These are phyloP conservation scores for Psilopsiagon aymara DNA, from an alignment of 2,113 vertebrate genomes.

Conservation along the genomic window DNA sequence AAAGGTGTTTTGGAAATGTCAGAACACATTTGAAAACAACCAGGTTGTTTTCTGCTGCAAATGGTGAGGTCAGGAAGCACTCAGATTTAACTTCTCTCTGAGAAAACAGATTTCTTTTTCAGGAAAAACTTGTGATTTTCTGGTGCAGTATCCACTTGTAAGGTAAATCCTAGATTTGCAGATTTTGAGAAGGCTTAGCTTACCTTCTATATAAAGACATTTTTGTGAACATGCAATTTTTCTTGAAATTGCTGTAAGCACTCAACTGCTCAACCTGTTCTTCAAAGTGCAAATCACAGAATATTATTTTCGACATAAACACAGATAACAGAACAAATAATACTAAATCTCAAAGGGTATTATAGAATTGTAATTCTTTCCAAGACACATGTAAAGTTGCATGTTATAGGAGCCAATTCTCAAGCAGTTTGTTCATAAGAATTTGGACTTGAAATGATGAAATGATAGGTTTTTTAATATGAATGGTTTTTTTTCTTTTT, in stretches of 20 bases:
- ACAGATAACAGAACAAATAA: conserved; percentile 57
- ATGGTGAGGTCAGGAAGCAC: neutral
- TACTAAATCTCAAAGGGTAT: conserved; percentile 49
- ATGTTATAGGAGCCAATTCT: conserved; percentile 36
- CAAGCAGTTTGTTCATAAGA: conserved; percentile 49
- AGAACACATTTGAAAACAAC: neutral
- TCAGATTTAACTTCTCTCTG: neutral
- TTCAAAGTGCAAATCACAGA: conserved; percentile 32
- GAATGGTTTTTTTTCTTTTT: conserved; percentile 62
- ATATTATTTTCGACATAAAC: conserved; percentile 57
- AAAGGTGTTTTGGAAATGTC: neutral
- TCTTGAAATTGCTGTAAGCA: conserved; percentile 50
- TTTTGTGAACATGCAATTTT: conserved; percentile 48
- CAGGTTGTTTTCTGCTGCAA: neutral
- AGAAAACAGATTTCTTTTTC: neutral
- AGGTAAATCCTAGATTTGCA: neutral
- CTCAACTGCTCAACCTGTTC: conserved; percentile 38
- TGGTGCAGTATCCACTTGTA: neutral
- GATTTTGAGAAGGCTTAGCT: neutral
- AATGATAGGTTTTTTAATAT: conserved; percentile 62
- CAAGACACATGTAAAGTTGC: conserved; percentile 18
- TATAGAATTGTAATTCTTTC: conserved; percentile 51
- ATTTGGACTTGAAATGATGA: conserved; percentile 58
- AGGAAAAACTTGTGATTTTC: neutral
- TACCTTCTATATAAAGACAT: neutral